Conservation (phyloP, 2,113 vertebrate species). For the Triplophysa rosa region DNA sequence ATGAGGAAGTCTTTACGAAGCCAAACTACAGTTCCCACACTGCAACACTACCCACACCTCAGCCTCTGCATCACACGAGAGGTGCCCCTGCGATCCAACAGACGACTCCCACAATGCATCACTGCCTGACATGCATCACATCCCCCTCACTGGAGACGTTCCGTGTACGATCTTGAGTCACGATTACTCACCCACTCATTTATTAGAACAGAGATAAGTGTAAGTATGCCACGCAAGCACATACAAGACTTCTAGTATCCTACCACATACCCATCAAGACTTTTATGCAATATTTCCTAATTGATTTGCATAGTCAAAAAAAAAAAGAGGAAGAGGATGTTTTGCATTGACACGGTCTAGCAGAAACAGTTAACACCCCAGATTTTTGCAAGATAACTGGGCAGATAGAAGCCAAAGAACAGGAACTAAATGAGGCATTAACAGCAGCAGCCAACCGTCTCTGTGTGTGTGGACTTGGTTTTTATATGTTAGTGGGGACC, state of each 20-base stretch:
- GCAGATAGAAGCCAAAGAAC: not conserved
- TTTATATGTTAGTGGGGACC: too few species aligned
- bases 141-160: constrained; percentile 49
- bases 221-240: constrained; percentile 39
- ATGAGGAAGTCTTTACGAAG: constrained; percentile 32
- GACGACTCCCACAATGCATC: constrained; percentile 5
- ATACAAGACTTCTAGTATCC: not conserved
- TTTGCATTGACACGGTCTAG: not conserved
- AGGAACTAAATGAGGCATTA: not conserved
- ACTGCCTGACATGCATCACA: constrained; percentile 41
- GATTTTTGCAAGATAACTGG: not conserved
- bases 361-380: not conserved
- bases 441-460: not conserved
- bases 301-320: not conserved
- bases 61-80: constrained; percentile 17
- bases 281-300: not conserved
- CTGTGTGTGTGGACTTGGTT: not conserved
- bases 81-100: not conserved
- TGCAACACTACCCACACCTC: constrained; percentile 15
- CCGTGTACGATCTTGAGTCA: constrained; percentile 47
- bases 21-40: constrained; percentile 31
- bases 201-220: constrained; percentile 44
- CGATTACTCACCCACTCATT: constrained; percentile 37
- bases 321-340: not conserved
- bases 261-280: too few species aligned